These are phyloP conservation scores for Erinaceus europaeus DNA, from an alignment of 2,113 vertebrate genomes.

Conservation along the genomic window DNA sequence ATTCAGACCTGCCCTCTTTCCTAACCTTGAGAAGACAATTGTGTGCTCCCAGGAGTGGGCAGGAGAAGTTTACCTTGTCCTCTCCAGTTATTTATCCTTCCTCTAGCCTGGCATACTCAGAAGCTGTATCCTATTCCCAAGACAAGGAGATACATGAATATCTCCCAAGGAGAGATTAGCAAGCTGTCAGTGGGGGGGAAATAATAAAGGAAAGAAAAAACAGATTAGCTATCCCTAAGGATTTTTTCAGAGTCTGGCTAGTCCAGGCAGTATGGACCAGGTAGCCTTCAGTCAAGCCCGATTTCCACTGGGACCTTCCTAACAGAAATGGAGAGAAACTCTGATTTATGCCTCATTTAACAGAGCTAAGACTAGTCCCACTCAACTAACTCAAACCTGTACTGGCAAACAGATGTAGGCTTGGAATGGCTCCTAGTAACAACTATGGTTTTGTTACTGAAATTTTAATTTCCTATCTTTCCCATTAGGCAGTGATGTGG, in stretches of 20 bases:
- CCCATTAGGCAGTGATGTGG: conserved; percentile 64
- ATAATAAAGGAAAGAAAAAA: too few species aligned
- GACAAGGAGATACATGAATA: neutral
- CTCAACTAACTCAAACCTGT: neutral
- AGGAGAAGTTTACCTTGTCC: neutral
- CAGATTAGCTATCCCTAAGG: neutral
- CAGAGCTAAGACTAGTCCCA: conserved; percentile 16
- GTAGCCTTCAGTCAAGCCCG: neutral
- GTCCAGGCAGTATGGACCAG: neutral
- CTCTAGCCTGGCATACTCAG: neutral
- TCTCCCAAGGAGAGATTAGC: neutral
- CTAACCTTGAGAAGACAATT: neutral
- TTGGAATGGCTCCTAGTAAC: conserved; percentile 33
- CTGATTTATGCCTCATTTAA: neutral
- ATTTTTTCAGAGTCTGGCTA: neutral
- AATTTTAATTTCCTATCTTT: conserved; percentile 72
- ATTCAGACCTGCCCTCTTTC: neutral
- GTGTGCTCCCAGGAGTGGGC: neutral
- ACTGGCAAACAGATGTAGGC: neutral
- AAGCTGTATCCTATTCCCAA: neutral
- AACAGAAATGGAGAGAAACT: neutral
- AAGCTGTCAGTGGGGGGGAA: neutral
- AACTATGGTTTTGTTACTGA: conserved; percentile 62
- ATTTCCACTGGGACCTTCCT: neutral
- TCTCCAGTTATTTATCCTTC: neutral